Percentiles rank a stretch among this genome's conserved stretches.
Conservation (phyloP, 2,797 vertebrate genomes). For the Falco biarmicus region DNA sequence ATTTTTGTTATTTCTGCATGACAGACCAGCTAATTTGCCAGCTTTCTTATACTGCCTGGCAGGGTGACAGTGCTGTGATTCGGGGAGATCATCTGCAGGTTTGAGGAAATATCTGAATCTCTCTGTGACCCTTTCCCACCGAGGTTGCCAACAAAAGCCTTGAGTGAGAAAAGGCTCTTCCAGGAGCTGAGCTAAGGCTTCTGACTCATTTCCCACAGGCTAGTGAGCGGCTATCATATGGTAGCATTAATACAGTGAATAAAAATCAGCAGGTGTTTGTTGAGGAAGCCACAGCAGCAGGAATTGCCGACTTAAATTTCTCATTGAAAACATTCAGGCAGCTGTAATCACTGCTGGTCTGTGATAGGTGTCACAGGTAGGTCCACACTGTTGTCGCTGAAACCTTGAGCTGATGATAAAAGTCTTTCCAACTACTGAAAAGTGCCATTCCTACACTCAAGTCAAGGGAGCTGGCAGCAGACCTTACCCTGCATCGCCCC, state of each 20-base stretch:
- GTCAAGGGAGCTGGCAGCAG: neutral
- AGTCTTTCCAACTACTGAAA: neutral
- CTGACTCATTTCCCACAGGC: neutral
- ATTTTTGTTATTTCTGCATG: neutral
- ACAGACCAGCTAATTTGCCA: neutral
- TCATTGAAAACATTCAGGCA: neutral
- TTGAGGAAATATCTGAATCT: neutral
- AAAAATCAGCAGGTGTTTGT: neutral
- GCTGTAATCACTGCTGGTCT: neutral
- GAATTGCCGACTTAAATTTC: neutral
- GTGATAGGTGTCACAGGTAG: neutral
- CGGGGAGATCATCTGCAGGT: neutral
- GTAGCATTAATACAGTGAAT: neutral
- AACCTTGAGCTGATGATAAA: neutral
- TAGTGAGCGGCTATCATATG: neutral
- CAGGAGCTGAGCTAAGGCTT: neutral
- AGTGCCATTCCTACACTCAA: accelerated
- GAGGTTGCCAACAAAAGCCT: neutral
- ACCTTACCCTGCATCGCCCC: neutral
- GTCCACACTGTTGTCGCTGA: neutral
- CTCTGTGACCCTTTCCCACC: neutral
- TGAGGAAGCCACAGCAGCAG: neutral
- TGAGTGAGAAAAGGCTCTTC: neutral
- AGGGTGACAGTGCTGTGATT: neutral
- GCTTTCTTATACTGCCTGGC: neutral